Base-by-base conservation (phyloP, 2,113 vertebrate species). In the Regulus satrapa region DNA sequence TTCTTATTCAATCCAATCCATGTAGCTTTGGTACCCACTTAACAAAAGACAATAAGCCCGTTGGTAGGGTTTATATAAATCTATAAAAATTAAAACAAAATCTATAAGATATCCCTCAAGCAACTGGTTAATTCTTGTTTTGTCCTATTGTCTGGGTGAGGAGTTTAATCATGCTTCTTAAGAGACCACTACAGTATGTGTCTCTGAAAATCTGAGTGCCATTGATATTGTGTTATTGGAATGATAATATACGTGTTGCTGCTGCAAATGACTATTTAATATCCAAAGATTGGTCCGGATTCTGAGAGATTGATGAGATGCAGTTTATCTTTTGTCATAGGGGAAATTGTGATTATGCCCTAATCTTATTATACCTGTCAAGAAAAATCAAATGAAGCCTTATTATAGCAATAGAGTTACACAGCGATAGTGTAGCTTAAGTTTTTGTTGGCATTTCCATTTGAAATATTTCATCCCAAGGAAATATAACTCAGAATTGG, bases 331-430 rank as follows among this genome's bases (percentile, higher is more conserved):
- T 92, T 85, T 79, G 56, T 91, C 56, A 68, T 43, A 54, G 51
- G 8, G 34, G 56, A 86, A 81, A 94, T 95, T 75, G 71, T 77
- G 32, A 84, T 92, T 89, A 72, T 74, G 19, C 19, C 48, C 61
- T 95, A 91, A 95, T 94, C 80, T 87, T 92, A 89, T 77, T 87
- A 75, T 18, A 46, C 52, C 40, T 94, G 36, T 91, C 38, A 80
- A 80, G 38, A 74, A 95, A 95, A 95, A 91, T 89, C 59, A 92
- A 88, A 90, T 86, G 9, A 89, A 89, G 43, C 75, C 64, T 61
- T 89, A 43, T 68, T 91, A 78, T 40, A 91, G 40, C 31, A 81
- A 56, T 41, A 54, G 46, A 71, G 48, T 95, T 84, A 40, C 46
- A 81, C 23, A 34, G 36, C 7, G 3, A 74, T 36, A 69, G 34